Evolutionary conservation across 2,113 vertebrate genomes (phyloP).

Genomic region (Eudyptes chrysolophus): DNA sequence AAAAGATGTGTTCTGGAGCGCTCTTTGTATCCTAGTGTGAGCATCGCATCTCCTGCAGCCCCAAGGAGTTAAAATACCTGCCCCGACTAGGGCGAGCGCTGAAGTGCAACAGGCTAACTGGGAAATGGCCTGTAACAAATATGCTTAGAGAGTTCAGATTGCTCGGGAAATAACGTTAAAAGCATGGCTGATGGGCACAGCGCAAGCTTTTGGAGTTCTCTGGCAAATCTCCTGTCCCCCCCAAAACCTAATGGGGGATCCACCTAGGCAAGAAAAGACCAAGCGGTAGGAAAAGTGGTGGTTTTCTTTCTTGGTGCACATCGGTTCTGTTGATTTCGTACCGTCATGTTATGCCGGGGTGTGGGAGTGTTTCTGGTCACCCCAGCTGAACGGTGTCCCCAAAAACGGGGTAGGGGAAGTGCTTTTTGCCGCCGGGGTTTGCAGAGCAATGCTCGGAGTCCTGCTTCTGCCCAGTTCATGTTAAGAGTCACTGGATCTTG

Average conservation of each 20-base stretch:
- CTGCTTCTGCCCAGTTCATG: neutral
- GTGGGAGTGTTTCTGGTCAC: neutral
- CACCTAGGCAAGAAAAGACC: neutral
- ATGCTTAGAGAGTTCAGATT: neutral
- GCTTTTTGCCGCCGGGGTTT: neutral
- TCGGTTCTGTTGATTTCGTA: neutral
- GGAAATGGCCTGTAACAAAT: neutral
- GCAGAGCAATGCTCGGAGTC: accelerated
- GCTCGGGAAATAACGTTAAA: accelerated
- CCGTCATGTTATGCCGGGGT: accelerated
- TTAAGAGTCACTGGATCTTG: neutral
- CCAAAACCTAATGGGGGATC: neutral
- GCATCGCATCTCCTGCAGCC: neutral
- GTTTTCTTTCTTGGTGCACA: neutral
- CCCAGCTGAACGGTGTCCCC: neutral
- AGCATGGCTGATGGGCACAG: accelerated
- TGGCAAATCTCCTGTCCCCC: neutral
- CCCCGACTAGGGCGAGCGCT: accelerated
- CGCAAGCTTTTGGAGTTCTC: neutral
- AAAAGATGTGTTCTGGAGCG: neutral
- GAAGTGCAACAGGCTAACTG: neutral
- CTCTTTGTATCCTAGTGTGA: accelerated
- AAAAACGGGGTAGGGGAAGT: neutral
- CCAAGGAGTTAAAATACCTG: neutral
- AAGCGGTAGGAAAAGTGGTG: neutral